Percentiles rank a stretch among this genome's conserved stretches.
Conservation (phyloP, 2,888 invertebrate genomes). For the Zelleria hepariella region DNA sequence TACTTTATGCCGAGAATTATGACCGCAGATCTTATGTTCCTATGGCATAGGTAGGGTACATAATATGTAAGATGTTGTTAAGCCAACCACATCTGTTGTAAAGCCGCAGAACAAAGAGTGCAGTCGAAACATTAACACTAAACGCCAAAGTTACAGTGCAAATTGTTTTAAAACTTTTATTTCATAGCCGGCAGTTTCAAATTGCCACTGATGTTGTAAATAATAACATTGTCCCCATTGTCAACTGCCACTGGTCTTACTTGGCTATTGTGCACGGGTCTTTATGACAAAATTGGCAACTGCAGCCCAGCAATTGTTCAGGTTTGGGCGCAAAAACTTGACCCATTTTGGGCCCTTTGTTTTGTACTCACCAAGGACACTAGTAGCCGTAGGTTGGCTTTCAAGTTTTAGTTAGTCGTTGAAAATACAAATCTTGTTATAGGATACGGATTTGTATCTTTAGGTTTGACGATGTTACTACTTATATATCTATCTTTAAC, state of each 20-base stretch:
- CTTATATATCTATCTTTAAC: too few species aligned
- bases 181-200: constrained; percentile 12
- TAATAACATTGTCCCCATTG: constrained; percentile 30
- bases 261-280: constrained; percentile 35
- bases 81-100: too few species aligned
- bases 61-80: too few species aligned
- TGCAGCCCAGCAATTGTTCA: constrained; percentile 15
- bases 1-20: too few species aligned
- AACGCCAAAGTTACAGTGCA: background rate
- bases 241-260: constrained; percentile 62
- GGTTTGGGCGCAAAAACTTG: constrained; percentile 32
- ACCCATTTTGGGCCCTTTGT: constrained; percentile 29
- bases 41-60: too few species aligned
- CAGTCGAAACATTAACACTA: background rate
- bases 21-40: too few species aligned
- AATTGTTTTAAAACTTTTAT: background rate
- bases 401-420: too few species aligned
- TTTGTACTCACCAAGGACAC: constrained; percentile 10
- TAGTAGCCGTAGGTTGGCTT: too few species aligned
- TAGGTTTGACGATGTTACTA: too few species aligned
- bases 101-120: background rate
- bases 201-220: constrained; percentile 57
- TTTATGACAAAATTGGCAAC: constrained; percentile 41
- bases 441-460: too few species aligned
- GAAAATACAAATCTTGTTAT: too few species aligned